Conservation (phyloP, 2,797 vertebrate species). For the Silurus aristotelis region DNA sequence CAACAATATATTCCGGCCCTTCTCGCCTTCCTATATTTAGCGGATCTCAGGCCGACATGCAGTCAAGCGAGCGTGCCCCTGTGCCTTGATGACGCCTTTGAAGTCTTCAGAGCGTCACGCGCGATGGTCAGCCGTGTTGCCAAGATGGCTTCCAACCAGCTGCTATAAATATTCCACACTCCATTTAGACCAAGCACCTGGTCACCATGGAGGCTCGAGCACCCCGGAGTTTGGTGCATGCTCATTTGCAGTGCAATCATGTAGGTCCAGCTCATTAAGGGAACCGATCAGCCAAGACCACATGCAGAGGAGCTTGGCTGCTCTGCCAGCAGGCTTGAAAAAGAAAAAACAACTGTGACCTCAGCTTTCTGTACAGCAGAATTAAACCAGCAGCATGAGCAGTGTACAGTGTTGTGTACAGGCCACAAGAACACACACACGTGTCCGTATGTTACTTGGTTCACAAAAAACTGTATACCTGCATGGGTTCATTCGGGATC, state of each 20-base stretch:
- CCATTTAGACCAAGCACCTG: constrained; percentile 48
- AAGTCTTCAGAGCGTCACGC: neutral
- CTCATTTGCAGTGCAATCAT: constrained; percentile 56
- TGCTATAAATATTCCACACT: constrained; percentile 52
- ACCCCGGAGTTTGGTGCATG: constrained; percentile 31
- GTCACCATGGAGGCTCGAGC: constrained; percentile 39
- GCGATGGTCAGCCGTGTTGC: constrained; percentile 18
- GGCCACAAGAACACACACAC: no score
- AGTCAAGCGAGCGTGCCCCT: neutral
- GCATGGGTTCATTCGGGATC: neutral
- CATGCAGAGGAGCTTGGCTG: constrained; percentile 8
- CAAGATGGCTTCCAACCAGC: constrained; percentile 29
- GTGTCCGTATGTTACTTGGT: neutral
- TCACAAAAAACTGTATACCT: no score
- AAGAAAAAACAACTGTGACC: neutral
- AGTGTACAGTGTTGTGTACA: neutral
- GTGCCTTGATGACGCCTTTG: neutral
- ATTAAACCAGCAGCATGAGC: neutral
- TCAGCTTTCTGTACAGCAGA: neutral
- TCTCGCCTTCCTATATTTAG: constrained; percentile 30
- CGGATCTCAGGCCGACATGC: constrained; percentile 19
- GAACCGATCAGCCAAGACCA: constrained; percentile 43
- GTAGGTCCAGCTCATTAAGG: constrained; percentile 32
- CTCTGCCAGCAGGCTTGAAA: constrained; percentile 8
- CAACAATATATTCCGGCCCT: constrained; percentile 12